Evolutionary conservation across 2,113 vertebrate genomes (phyloP), one percentile per base, ranked within the genome.

Genomic region (Myotis yumanensis): DNA sequence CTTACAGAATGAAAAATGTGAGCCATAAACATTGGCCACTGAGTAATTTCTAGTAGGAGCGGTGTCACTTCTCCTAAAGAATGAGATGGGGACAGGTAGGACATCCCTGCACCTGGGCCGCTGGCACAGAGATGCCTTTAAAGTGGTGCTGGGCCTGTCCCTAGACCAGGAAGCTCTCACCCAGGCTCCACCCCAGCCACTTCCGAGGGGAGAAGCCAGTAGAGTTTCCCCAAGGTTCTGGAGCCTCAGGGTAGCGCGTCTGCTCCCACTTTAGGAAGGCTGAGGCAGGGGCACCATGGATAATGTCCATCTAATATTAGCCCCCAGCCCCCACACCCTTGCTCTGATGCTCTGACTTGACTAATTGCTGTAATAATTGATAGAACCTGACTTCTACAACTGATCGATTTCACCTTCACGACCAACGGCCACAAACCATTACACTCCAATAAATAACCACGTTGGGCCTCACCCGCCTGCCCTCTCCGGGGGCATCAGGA

Each of bases 311-410:
- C 98, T 98, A 97, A 98, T 98, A 98, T 98, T 86, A 97, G 95
- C 71, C 92, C 85, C 95, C 95, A 97, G 92, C 97, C 97, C 98
- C 97, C 72, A 92, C 10, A 89, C 98, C 97, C 98, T 97, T 97
- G 87, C 97, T 96, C 82, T 97, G 97, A 98, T 96, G 92, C 97
- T 97, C 84, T 96, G 97, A 98, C 98, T 98, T 98, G 98, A 99
- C 98, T 99, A 99, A 99, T 99, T 98, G 98, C 98, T 90, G 97
- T 98, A 98, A 99, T 99, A 99, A 99, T 99, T 98, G 99, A 99
- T 99, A 99, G 99, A 98, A 98, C 97, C 98, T 77, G 98, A 98
- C 98, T 98, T 98, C 97, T 96, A 81, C 97, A 97, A 97, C 98
- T 95, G 99, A 99, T 99, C 98, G 98, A 99, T 99, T 98, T 98